These are phyloP conservation scores for Stenopsyche tienmushanensis DNA, from an alignment of 1,140 invertebrate genomes.

Conservation along the genomic window DNA sequence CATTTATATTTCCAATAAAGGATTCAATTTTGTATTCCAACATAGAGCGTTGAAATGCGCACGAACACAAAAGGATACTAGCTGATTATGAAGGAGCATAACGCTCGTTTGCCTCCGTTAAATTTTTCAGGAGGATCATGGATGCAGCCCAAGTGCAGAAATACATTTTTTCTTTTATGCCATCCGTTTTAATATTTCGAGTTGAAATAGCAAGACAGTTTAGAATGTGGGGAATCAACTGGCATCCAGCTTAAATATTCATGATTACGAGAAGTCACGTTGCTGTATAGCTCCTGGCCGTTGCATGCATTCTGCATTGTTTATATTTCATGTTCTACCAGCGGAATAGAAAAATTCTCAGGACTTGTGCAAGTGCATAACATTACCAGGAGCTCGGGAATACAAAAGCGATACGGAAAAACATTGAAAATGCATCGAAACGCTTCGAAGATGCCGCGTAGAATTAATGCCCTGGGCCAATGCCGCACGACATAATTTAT, in stretches of 20 bases:
- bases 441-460: constrained; percentile 1
- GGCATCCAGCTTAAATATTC: constrained; percentile 13
- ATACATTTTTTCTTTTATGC: too few relatives aligned
- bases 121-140: too few relatives aligned
- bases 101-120: too few relatives aligned
- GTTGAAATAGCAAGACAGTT: too few relatives aligned
- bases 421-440: constrained; percentile 23
- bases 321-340: too few relatives aligned
- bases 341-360: neutral
- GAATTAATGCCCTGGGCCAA: constrained; percentile 13
- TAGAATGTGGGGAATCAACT: neutral
- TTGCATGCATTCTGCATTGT: constrained; percentile 13
- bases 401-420: neutral
- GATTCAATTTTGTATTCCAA: too few relatives aligned
- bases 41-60: too few relatives aligned
- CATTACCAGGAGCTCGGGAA: neutral
- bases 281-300: neutral
- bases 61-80: too few relatives aligned
- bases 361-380: neutral
- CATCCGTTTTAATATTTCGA: too few relatives aligned
- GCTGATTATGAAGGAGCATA: too few relatives aligned
- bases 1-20: too few relatives aligned
- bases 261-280: neutral
- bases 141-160: too few relatives aligned
- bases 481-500: neutral